These are phyloP conservation scores for Idaea biselata DNA, from an alignment of 2,888 invertebrate species.

Conservation along the genomic window DNA sequence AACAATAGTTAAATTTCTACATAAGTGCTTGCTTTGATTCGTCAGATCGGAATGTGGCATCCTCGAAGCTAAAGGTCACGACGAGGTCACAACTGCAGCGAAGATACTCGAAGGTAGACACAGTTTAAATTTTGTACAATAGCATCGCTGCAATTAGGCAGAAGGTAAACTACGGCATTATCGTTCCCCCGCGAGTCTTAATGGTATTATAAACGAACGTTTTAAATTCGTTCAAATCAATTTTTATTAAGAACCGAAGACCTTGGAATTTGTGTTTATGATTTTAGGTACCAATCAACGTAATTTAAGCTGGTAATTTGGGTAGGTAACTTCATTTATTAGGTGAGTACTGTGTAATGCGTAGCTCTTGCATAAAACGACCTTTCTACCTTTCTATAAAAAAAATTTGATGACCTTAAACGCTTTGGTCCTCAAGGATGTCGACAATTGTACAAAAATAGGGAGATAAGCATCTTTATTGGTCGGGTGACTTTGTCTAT, in stretches of 20 bases:
- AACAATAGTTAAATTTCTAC: constrained; percentile 52
- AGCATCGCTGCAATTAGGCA: constrained; percentile 53
- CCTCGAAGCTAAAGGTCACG: constrained; percentile 63
- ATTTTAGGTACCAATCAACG: constrained; percentile 23
- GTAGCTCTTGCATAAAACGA: background rate
- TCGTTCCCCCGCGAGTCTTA: constrained; percentile 33
- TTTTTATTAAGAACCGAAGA: constrained; percentile 27
- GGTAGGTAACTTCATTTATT: background rate
- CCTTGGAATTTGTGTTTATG: constrained; percentile 22
- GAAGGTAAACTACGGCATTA: constrained; percentile 49
- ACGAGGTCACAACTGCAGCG: constrained; percentile 57
- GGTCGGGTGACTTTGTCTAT: constrained; percentile 28
- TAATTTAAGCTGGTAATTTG: constrained; percentile 3
- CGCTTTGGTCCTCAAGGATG: constrained; percentile 22
- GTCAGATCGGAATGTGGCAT: constrained; percentile 69
- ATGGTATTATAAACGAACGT: constrained; percentile 40
- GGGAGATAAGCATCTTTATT: constrained; percentile 18
- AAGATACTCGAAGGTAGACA: constrained; percentile 42
- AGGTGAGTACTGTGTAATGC: background rate
- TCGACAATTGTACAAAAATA: constrained; percentile 5
- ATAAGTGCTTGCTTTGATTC: constrained; percentile 57
- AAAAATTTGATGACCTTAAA: constrained; percentile 7
- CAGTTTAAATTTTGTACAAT: constrained; percentile 42
- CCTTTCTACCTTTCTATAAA: constrained; percentile 10
- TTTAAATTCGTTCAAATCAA: constrained; percentile 32